Evolutionary conservation across 1,140 invertebrate genomes (phyloP), one percentile per base, ranked within the genome.

Genomic region (Mylabris phalerata): DNA sequence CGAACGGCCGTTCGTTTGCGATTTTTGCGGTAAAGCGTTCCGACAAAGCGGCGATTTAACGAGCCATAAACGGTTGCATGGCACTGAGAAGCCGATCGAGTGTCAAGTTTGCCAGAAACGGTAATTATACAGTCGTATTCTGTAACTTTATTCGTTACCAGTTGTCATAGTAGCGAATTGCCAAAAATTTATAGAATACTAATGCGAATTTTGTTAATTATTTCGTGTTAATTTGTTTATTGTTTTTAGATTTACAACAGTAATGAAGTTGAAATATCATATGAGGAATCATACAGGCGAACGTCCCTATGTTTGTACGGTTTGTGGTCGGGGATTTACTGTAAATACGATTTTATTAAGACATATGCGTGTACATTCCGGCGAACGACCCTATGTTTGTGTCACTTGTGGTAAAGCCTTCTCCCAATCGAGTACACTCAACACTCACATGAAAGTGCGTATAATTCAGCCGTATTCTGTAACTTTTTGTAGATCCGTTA

Each of bases 211-310:
- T 32, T 32, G 43, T 57, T 7, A 44, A 32, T 24, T 50, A 3
- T 40, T 48, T 25, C 5, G 13, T 13, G 13, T 45, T 42, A 11
- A 48, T 40, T 51, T 45, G 41, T 32, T 32, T 32, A 4, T 32
- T 7, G 49, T 56, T 65, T 67, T 47, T 43, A 73, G 72, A 50
- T 74, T 74, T 58, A 74, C 73, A 26, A 74, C 73, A 24, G 66
- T 71, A 11, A 73, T 74, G 73, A 74, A 74, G 60, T 56, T 85
- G 32, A 79, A 80, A 55, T 75, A 82, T 38, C 83, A 84, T 65
- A 81, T 84, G 79, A 75, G 79, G 26, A 79, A 78, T 48, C 80
- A 82, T 62, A 82, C 80, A 0, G 79, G 83, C 1, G 84, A 86
- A 71, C 69, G 83, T 27, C 84, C 84, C 2, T 85, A 83, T 64